phyloP scores from a whole-genome alignment of 2,113 vertebrate genomes.

The Triplophysa tibetana region DNA sequence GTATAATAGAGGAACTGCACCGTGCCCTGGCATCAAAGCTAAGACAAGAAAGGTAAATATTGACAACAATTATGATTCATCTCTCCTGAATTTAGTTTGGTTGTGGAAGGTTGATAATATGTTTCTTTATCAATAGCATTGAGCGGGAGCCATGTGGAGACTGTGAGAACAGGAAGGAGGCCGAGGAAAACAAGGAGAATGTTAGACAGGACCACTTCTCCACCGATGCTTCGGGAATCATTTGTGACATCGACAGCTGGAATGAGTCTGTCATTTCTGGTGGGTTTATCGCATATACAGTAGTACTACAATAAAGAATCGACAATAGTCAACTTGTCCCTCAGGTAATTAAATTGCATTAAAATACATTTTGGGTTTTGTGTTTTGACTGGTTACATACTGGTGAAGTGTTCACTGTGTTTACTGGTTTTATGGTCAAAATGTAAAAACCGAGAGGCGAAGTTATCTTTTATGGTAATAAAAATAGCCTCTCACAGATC shows the following conservation, averaged over 20 bases:
- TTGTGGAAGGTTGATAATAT: neutral
- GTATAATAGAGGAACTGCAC: constrained; percentile 96
- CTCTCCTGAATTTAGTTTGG: neutral
- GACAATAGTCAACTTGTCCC: no score
- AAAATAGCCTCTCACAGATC: no score
- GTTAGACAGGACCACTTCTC: constrained; percentile 84
- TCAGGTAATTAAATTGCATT: no score
- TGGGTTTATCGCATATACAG: constrained; percentile 48
- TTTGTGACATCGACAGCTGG: constrained; percentile 83
- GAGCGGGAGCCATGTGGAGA: constrained; percentile 74
- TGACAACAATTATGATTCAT: neutral
- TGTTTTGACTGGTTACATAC: no score
- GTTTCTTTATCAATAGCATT: constrained; percentile 80
- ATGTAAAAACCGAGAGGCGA: no score
- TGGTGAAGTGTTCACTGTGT: no score
- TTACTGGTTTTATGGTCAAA: no score
- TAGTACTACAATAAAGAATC: neutral
- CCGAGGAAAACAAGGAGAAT: constrained; percentile 97
- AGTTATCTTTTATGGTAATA: no score
- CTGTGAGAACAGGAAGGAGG: constrained; percentile 80
- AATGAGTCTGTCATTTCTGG: constrained; percentile 94
- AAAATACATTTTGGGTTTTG: no score
- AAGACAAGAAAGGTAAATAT: constrained; percentile 89
- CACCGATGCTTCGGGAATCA: constrained; percentile 78
- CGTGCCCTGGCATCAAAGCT: constrained; percentile 94